Conservation (phyloP, 1,140 invertebrate species). For the Aphidius ervi region DNA sequence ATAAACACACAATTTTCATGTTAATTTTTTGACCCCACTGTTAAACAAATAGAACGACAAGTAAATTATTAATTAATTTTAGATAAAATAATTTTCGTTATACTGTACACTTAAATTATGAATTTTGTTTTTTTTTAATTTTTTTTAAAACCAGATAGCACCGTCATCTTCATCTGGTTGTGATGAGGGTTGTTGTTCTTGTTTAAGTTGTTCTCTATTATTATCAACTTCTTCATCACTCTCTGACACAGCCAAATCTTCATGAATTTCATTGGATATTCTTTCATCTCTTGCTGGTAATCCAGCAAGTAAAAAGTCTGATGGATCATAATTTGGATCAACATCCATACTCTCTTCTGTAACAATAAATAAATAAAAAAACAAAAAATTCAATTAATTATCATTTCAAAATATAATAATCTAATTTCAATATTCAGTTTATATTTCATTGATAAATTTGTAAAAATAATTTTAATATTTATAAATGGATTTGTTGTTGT, state of each 20-base stretch:
- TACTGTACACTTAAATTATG: background rate
- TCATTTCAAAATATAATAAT: too few species aligned
- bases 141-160: constrained; percentile 55
- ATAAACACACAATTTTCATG: too few species aligned
- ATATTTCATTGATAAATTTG: constrained; percentile 3
- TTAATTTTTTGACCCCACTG: too few species aligned
- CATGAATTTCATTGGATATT: constrained; percentile 56
- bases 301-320: constrained; percentile 70
- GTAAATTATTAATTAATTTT: too few species aligned
- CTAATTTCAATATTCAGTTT: background rate
- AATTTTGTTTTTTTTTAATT: constrained; percentile 6
- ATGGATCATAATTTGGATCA: constrained; percentile 82
- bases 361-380: constrained; percentile 22
- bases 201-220: constrained; percentile 29
- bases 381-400: constrained; percentile 7
- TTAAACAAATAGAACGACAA: too few species aligned
- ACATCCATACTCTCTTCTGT: constrained; percentile 74
- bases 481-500: too few species aligned
- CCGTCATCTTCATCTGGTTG: constrained; percentile 50
- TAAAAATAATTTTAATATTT: background rate
- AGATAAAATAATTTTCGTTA: background rate
- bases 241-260: constrained; percentile 75
- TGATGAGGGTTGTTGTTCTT: constrained; percentile 28
- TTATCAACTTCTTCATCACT: constrained; percentile 66
- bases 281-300: constrained; percentile 53